Evolutionary conservation across 2,113 vertebrate species (phyloP).

Genomic region (Hydropotes inermis): DNA sequence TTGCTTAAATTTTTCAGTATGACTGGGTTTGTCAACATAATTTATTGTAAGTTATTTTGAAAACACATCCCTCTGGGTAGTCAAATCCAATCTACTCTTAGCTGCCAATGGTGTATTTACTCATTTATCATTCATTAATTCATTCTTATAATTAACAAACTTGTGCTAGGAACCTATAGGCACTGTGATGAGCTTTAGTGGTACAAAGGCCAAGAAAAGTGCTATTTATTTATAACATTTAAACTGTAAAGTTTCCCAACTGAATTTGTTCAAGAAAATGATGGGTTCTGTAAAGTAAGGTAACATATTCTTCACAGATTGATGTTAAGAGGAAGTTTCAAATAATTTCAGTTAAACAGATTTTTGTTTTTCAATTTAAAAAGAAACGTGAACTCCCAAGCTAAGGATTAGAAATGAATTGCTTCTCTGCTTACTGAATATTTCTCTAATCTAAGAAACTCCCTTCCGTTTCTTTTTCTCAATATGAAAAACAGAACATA

Average conservation of each 20-base stretch:
- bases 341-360: constrained; percentile 48
- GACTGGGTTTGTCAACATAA: constrained; percentile 47
- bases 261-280: constrained; percentile 30
- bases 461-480: not conserved
- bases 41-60: constrained; percentile 57
- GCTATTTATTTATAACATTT: not conserved
- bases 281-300: constrained; percentile 13
- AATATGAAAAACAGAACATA: not conserved
- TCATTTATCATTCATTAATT: constrained; percentile 34
- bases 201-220: not conserved
- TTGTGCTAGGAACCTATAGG: not conserved
- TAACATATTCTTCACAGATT: constrained; percentile 24
- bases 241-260: not conserved
- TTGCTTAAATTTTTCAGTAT: constrained; percentile 43
- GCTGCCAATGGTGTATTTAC: not conserved
- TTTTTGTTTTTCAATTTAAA: constrained; percentile 53
- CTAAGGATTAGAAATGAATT: constrained; percentile 50
- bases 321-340: constrained; percentile 52
- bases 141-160: constrained; percentile 6
- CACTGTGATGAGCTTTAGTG: not conserved
- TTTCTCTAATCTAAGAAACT: not conserved
- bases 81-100: not conserved
- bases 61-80: constrained; percentile 19
- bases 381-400: constrained; percentile 39
- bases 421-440: not conserved